Conservation (phyloP, 2,888 invertebrate genomes). For the Trissoscelio sp. region DNA sequence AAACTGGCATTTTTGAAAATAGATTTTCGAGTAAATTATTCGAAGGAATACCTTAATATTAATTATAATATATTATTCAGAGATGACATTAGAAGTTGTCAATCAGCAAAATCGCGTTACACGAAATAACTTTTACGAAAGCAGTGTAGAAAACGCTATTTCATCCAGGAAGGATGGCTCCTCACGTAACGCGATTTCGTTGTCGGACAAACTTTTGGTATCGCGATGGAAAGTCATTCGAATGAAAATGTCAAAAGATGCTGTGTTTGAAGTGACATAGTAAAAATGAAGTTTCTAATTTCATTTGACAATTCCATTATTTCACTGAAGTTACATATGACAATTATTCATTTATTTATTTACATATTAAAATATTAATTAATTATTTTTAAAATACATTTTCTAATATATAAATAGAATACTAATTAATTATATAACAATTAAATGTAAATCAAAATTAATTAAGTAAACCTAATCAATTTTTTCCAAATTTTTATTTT, state of each 20-base stretch:
- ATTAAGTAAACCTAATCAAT: too few species aligned
- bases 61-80: background rate
- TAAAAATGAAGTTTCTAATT: slow-evolving; percentile 1
- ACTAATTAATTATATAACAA: too few species aligned
- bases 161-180: slow-evolving; percentile 44
- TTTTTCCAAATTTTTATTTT: too few species aligned
- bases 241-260: slow-evolving; percentile 40
- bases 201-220: slow-evolving; percentile 38
- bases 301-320: background rate
- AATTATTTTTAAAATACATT: too few species aligned
- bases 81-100: slow-evolving; percentile 14
- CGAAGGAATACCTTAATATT: too few species aligned
- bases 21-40: too few species aligned
- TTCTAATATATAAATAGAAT: too few species aligned
- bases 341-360: too few species aligned
- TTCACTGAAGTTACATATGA: too few species aligned
- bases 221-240: slow-evolving; percentile 45
- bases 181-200: slow-evolving; percentile 40
- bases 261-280: background rate
- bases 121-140: slow-evolving; percentile 41
- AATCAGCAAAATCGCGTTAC: slow-evolving; percentile 32
- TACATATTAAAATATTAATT: too few species aligned
- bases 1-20: too few species aligned
- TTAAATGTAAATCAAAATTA: too few species aligned
- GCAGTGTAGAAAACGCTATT: slow-evolving; percentile 29